A percentile compares a stretch with the other conserved stretches of the same genome.
phyloP scores from a whole-genome alignment of 1,140 invertebrate species.

The Colletes latitarsis region DNA sequence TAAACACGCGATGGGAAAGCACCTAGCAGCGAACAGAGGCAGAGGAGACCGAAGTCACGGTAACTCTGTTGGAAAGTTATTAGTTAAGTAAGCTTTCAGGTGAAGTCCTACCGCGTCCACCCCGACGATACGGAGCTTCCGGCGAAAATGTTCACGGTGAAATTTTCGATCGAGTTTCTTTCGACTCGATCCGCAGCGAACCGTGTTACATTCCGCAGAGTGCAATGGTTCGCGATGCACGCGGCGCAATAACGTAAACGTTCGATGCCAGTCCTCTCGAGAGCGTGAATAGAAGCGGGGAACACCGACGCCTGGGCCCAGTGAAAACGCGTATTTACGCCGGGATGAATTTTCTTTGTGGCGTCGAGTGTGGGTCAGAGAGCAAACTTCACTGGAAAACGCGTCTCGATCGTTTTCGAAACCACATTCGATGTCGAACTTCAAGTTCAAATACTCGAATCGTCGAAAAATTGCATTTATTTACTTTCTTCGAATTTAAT shows the following conservation, averaged over 20 bases:
- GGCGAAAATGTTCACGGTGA: background rate
- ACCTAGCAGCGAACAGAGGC: background rate
- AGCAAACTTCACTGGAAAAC: background rate
- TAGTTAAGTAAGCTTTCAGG: background rate
- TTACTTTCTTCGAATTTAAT: too few relatives aligned
- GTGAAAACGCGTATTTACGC: background rate
- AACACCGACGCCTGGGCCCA: background rate
- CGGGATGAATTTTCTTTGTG: background rate
- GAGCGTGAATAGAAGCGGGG: background rate
- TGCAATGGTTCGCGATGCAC: constrained; percentile 1
- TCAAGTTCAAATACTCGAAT: too few relatives aligned
- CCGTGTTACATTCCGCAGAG: constrained; percentile 1
- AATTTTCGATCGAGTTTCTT: constrained; percentile 21
- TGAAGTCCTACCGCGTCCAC: background rate
- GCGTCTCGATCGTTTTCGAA: background rate
- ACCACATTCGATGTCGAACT: too few relatives aligned
- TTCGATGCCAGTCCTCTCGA: background rate
- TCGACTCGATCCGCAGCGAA: background rate
- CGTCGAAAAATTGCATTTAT: too few relatives aligned
- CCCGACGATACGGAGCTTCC: background rate
- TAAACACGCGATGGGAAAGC: background rate
- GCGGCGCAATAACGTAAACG: background rate
- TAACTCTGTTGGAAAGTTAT: constrained; percentile 12
- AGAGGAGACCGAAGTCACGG: background rate
- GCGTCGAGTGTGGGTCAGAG: background rate